Evolutionary conservation across 2,888 invertebrate species (phyloP).

Genomic region (Zygothrica quintamaculata): DNA sequence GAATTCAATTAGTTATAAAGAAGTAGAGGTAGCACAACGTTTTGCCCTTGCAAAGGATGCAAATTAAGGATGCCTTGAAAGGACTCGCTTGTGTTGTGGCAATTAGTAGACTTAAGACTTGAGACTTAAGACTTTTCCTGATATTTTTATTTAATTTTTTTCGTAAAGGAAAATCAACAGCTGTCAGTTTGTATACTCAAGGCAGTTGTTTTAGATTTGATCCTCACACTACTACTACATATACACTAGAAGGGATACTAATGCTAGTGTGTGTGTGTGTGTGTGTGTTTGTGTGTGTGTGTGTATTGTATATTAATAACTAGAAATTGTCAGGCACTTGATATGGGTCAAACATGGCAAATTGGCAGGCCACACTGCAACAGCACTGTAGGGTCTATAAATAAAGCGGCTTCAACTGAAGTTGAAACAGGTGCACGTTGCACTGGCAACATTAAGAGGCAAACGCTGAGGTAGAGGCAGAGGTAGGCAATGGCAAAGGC

Average conservation of each 20-base stretch:
- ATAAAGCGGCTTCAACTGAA: slow-evolving; percentile 63
- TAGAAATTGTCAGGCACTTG: slow-evolving; percentile 70
- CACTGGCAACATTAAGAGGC: slow-evolving; percentile 18
- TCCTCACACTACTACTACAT: too few relatives aligned
- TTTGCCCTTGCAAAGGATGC: too few relatives aligned
- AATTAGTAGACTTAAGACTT: slow-evolving; percentile 46
- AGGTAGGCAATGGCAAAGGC: not conserved
- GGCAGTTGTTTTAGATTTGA: too few relatives aligned
- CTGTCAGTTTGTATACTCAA: too few relatives aligned
- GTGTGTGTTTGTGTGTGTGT: too few relatives aligned
- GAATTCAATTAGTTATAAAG: too few relatives aligned
- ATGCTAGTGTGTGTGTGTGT: too few relatives aligned
- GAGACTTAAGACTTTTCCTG: slow-evolving; percentile 22
- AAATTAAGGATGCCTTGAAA: too few relatives aligned
- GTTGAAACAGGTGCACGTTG: slow-evolving; percentile 71
- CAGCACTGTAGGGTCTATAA: slow-evolving; percentile 51
- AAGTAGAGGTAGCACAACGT: too few relatives aligned
- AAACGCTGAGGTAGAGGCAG: not conserved
- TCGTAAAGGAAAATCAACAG: slow-evolving; percentile 52
- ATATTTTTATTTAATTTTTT: slow-evolving; percentile 73
- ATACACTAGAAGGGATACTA: too few relatives aligned
- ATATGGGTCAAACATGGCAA: slow-evolving; percentile 74
- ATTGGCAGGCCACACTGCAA: slow-evolving; percentile 44
- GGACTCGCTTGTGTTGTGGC: slow-evolving; percentile 8
- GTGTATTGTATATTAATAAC: slow-evolving; percentile 64